Percentiles rank a stretch among this genome's conserved stretches.
phyloP scores from a whole-genome alignment of 35 echinoderm and acorn worm genomes.

The Lytechinus pictus region DNA sequence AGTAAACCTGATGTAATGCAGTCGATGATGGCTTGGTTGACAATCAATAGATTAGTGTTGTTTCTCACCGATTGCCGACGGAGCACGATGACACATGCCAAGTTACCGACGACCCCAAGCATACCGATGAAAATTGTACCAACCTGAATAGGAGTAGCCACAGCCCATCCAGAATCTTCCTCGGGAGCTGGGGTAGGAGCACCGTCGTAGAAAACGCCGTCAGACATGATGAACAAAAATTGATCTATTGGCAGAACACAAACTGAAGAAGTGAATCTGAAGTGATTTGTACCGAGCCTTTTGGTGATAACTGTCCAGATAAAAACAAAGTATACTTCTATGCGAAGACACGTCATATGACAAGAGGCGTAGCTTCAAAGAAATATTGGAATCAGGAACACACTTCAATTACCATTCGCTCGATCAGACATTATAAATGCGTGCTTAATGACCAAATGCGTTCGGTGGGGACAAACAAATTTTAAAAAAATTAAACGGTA shows the following conservation, averaged over 20 bases:
- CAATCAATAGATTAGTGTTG: slow-evolving; percentile 29
- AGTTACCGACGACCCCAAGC: neutral
- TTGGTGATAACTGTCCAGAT: neutral
- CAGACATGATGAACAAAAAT: neutral
- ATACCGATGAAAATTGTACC: neutral
- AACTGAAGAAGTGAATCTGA: neutral
- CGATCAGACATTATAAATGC: neutral
- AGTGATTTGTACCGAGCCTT: neutral
- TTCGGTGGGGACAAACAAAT: neutral
- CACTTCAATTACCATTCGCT: neutral
- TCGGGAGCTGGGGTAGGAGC: neutral
- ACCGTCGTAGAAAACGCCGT: neutral
- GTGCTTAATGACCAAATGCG: neutral
- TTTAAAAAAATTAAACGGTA: too few species aligned
- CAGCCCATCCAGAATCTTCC: neutral
- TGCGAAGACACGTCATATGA: neutral
- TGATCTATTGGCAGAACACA: neutral
- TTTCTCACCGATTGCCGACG: slow-evolving; percentile 10
- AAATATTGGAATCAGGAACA: neutral
- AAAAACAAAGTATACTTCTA: neutral
- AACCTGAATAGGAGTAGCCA: slow-evolving; percentile 2
- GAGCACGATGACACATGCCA: slow-evolving; percentile 27
- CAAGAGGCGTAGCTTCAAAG: neutral
- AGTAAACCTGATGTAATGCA: slow-evolving; percentile 61
- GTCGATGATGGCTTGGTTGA: slow-evolving; percentile 61